Conservation (phyloP, 2,888 invertebrate genomes). For the Hesperia comma region DNA sequence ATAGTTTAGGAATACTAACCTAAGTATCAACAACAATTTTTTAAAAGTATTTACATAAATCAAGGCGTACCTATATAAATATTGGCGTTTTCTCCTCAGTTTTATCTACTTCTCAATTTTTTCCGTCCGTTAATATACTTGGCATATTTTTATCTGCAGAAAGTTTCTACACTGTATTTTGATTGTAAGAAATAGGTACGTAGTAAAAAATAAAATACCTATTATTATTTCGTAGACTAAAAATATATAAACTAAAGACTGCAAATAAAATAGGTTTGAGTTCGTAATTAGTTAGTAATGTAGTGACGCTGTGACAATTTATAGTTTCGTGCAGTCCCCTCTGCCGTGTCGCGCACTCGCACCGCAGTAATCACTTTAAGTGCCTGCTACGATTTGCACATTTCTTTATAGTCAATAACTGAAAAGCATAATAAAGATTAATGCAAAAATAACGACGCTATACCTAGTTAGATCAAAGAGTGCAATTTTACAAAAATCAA, state of each 20-base stretch:
- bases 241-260: background rate
- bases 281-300: slow-evolving; percentile 1
- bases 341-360: slow-evolving; percentile 45
- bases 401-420: slow-evolving; percentile 69
- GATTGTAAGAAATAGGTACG: too few relatives aligned
- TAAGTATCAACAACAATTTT: too few relatives aligned
- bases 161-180: too few relatives aligned
- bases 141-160: too few relatives aligned
- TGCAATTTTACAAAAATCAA: background rate
- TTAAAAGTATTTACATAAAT: too few relatives aligned
- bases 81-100: too few relatives aligned
- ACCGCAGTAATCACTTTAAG: slow-evolving; percentile 78
- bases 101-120: too few relatives aligned
- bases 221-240: too few relatives aligned
- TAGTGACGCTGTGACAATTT: slow-evolving; percentile 4
- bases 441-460: slow-evolving; percentile 35
- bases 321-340: slow-evolving; percentile 12
- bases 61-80: too few relatives aligned
- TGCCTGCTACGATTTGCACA: slow-evolving; percentile 74
- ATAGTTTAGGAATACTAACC: too few relatives aligned
- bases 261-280: background rate
- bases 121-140: too few relatives aligned
- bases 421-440: slow-evolving; percentile 60
- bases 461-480: background rate
- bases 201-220: too few relatives aligned